Evolutionary conservation across 1,140 invertebrate species (phyloP).

Genomic region (Calephelis virginiensis): DNA sequence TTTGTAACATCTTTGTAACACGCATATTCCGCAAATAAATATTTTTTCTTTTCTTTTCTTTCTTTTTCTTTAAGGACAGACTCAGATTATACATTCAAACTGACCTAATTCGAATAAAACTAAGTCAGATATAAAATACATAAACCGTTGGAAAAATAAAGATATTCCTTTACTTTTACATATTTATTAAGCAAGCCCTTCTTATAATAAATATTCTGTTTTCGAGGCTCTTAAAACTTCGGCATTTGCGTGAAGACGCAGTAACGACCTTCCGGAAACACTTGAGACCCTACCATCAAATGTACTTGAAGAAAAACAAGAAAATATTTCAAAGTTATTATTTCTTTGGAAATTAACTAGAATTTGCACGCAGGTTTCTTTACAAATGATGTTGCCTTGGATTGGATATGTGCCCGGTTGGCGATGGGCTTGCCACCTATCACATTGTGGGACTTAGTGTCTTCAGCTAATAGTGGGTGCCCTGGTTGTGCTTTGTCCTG

Average conservation of each 20-base stretch:
- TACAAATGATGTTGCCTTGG: no score
- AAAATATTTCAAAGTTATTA: conserved; percentile 16
- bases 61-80: no score
- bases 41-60: no score
- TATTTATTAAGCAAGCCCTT: conserved; percentile 16
- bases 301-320: conserved; percentile 12
- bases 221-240: conserved; percentile 7
- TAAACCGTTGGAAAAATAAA: not conserved
- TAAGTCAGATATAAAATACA: not conserved
- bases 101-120: no score
- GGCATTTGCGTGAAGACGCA: conserved; percentile 8
- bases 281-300: conserved; percentile 6
- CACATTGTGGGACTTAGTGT: no score
- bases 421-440: no score
- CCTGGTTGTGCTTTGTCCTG: no score
- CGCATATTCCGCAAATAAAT: no score
- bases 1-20: no score
- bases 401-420: no score
- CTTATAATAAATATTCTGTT: conserved; percentile 14
- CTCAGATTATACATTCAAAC: no score
- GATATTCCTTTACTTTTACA: conserved; percentile 7
- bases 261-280: conserved; percentile 13
- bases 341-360: not conserved
- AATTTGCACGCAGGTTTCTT: not conserved
- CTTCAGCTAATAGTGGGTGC: no score